Evolutionary conservation across 2,888 invertebrate species (phyloP).

Genomic region (Tetheella fluctuosa): DNA sequence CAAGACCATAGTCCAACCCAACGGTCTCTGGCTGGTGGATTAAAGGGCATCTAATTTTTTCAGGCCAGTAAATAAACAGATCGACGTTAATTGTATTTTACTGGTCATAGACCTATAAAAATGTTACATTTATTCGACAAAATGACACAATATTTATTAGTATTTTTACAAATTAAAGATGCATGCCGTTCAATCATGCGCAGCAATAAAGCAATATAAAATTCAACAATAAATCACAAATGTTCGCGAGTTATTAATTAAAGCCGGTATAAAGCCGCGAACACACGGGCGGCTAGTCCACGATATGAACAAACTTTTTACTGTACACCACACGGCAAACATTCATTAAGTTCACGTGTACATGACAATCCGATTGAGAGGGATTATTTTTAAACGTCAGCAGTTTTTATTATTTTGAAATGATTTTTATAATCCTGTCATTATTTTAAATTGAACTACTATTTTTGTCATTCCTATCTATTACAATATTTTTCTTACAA

Average conservation of each 20-base stretch:
- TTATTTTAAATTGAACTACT: too few relatives aligned
- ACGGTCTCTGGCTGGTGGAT: too few relatives aligned
- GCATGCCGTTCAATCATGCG: conserved; percentile 2
- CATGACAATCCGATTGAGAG: not conserved
- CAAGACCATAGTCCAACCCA: too few relatives aligned
- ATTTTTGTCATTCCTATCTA: too few relatives aligned
- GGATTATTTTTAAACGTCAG: not conserved
- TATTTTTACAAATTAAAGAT: not conserved
- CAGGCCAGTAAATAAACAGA: too few relatives aligned
- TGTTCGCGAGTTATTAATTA: conserved; percentile 24
- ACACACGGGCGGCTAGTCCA: conserved; percentile 12
- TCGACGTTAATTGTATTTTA: too few relatives aligned
- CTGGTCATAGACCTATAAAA: too few relatives aligned
- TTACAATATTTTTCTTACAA: not conserved
- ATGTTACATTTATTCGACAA: too few relatives aligned
- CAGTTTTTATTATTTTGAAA: not conserved
- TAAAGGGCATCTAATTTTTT: too few relatives aligned
- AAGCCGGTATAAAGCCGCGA: conserved; percentile 16
- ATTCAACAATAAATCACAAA: conserved; percentile 15
- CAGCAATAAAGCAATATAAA: not conserved
- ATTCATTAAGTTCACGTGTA: conserved; percentile 15
- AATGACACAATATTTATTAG: not conserved
- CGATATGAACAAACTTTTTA: conserved; percentile 26
- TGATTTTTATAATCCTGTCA: too few relatives aligned
- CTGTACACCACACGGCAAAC: conserved; percentile 19